Evolutionary conservation across 2,113 vertebrate species (phyloP).

Genomic region (Limanda limanda): DNA sequence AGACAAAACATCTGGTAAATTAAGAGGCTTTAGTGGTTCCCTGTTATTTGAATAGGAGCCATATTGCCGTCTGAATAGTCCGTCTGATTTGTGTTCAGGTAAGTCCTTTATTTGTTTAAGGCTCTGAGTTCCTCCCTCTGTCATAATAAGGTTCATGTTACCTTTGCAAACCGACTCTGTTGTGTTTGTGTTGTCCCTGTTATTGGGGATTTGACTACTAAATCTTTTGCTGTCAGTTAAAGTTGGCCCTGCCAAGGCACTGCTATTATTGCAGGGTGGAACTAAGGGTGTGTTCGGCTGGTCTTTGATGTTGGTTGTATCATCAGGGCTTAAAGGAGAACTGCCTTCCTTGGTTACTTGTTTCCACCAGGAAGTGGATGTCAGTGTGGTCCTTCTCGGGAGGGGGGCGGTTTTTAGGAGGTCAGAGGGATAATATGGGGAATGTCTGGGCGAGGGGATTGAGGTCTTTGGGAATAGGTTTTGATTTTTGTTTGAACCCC

Average conservation of each 20-base stretch:
- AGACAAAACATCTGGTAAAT: constrained; percentile 34
- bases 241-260: constrained; percentile 15
- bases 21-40: constrained; percentile 45
- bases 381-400: constrained; percentile 58
- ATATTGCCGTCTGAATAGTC: constrained; percentile 19
- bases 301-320: constrained; percentile 28
- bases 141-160: constrained; percentile 41
- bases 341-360: constrained; percentile 53
- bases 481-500: constrained; percentile 26
- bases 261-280: constrained; percentile 34
- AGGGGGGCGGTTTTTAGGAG: constrained; percentile 27
- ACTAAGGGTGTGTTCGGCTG: constrained; percentile 22
- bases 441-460: constrained; percentile 25
- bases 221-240: constrained; percentile 39
- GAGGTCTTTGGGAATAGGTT: constrained; percentile 21
- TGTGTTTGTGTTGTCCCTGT: constrained; percentile 42
- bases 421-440: constrained; percentile 29
- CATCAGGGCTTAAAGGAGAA: constrained; percentile 11
- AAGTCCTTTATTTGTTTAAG: constrained; percentile 41
- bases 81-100: constrained; percentile 29
- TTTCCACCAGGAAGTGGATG: constrained; percentile 67
- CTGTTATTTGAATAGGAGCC: constrained; percentile 46
- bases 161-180: constrained; percentile 37
- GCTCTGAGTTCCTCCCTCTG: constrained; percentile 21
- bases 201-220: constrained; percentile 26